These are phyloP conservation scores for Gisinianus flammeolus DNA, from an alignment of 2,888 invertebrate species.

Conservation along the genomic window DNA sequence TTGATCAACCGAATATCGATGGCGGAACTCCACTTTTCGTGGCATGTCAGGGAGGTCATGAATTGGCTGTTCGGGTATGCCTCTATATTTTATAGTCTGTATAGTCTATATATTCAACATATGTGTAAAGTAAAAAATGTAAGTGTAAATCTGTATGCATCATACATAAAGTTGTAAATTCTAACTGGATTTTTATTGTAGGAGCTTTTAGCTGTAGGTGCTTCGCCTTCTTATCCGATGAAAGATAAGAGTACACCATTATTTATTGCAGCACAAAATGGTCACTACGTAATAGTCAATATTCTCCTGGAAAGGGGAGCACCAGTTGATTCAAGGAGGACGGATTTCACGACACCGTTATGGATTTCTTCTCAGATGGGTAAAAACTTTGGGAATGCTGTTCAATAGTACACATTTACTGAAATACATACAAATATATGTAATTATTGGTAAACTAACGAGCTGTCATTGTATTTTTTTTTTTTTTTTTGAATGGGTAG, in stretches of 20 bases:
- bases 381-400: neutral
- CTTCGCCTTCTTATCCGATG: slow-evolving; percentile 81
- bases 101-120: no score
- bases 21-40: slow-evolving; percentile 95
- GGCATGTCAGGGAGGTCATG: slow-evolving; percentile 88
- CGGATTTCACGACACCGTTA: slow-evolving; percentile 85
- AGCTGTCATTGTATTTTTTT: neutral
- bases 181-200: no score
- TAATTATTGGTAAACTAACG: neutral
- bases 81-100: no score
- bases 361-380: slow-evolving; percentile 98
- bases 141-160: no score
- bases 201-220: slow-evolving; percentile 80
- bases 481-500: neutral
- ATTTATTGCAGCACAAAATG: slow-evolving; percentile 93
- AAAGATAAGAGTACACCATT: slow-evolving; percentile 90
- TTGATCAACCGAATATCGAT: slow-evolving; percentile 78
- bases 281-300: slow-evolving; percentile 79
- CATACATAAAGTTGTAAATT: no score
- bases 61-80: slow-evolving; percentile 78
- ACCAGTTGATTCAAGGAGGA: slow-evolving; percentile 73
- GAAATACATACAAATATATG: neutral
- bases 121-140: no score
- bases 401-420: no score
- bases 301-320: slow-evolving; percentile 77